Evolutionary conservation across 2,113 vertebrate species (phyloP).

Genomic region (Rhea americana): DNA sequence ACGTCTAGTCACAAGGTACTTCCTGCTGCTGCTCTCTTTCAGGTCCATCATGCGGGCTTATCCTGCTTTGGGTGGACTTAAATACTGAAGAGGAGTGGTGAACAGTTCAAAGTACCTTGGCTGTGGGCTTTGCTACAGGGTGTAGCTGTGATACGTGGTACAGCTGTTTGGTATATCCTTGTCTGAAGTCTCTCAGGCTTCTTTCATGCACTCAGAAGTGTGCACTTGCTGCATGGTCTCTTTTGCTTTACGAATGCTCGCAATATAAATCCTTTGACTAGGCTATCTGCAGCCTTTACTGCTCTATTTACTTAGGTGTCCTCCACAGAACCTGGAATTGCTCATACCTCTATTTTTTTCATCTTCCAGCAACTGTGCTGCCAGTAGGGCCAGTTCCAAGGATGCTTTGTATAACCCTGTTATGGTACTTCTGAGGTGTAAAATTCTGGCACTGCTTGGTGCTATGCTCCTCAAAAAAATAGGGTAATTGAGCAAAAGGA

Average conservation of each 20-base stretch:
- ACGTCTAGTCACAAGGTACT: neutral
- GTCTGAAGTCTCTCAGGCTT: neutral
- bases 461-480: neutral
- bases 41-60: neutral
- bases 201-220: neutral
- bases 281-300: neutral
- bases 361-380: neutral
- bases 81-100: neutral
- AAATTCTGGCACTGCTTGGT: neutral
- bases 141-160: neutral
- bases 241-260: neutral
- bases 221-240: neutral
- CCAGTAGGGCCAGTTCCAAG: neutral
- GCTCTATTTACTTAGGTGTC: neutral
- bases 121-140: neutral
- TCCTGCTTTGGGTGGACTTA: neutral
- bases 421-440: neutral
- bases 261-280: neutral
- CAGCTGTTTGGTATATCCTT: neutral
- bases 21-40: neutral
- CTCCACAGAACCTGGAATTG: neutral
- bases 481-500: neutral
- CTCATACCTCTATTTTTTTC: neutral
- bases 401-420: neutral
- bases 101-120: neutral